Evolutionary conservation across 2,888 invertebrate species (phyloP).

Genomic region (Orgyia antiqua): DNA sequence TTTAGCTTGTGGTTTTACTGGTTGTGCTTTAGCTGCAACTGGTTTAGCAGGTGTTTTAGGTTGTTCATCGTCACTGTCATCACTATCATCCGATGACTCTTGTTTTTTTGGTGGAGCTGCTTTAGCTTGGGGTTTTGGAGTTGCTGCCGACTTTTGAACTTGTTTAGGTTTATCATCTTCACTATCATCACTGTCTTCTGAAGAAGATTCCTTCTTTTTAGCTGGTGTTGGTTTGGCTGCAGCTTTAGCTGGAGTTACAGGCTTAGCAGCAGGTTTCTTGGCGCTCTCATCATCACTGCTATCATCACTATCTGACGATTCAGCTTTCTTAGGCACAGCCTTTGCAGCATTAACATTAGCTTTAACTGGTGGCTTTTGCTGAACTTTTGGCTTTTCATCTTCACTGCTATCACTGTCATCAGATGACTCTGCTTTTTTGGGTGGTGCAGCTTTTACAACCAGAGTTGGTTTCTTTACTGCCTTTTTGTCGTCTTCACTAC

Average conservation of each 20-base stretch:
- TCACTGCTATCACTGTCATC: conserved; percentile 26
- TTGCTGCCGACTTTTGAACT: conserved; percentile 4
- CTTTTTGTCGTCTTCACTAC: conserved; percentile 25
- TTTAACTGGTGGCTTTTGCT: conserved; percentile 4
- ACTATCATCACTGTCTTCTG: conserved; percentile 35
- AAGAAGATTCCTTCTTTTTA: conserved; percentile 42
- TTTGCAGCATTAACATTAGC: conserved; percentile 8
- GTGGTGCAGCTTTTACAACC: conserved; percentile 11
- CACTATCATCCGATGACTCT: conserved; percentile 22
- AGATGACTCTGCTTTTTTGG: conserved; percentile 40
- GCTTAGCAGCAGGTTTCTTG: conserved; percentile 21
- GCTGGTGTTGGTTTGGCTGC: conserved; percentile 16
- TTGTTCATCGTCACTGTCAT: conserved; percentile 37
- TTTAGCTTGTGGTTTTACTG: conserved; percentile 26
- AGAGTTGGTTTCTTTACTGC: conserved; percentile 21
- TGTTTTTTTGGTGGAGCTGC: conserved; percentile 24
- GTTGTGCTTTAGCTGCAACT: conserved; percentile 21
- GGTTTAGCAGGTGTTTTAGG: conserved; percentile 30
- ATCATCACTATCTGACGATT: conserved; percentile 29
- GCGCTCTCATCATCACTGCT: conserved; percentile 49
- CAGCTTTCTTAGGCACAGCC: conserved; percentile 38
- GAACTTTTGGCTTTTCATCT: conserved; percentile 32
- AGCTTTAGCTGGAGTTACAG: conserved; percentile 19
- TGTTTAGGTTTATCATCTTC: conserved; percentile 32
- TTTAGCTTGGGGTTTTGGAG: conserved; percentile 18